Evolutionary conservation across 2,888 invertebrate genomes (phyloP), one percentile per base, ranked within the genome.

Genomic region (Tetropium fuscum): DNA sequence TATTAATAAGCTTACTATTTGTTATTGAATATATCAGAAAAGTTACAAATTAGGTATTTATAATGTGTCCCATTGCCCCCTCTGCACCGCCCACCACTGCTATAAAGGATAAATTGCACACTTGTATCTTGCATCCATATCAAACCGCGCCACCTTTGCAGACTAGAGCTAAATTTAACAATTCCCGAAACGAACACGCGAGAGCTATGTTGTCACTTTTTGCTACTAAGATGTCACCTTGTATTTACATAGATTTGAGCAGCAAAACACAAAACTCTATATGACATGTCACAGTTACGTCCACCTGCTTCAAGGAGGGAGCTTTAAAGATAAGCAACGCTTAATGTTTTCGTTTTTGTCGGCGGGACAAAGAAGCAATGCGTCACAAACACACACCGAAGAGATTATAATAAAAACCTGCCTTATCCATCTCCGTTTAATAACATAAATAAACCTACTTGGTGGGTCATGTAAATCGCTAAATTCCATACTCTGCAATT

Each of bases 231-330:
- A 53, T 43, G 58, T 53, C 58, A 53, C 41, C 53, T 59, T 55
- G 16, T 36, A 43, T 44, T 44, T 36, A 40, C 54, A 27, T 53
- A 48, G 44, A 49, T 58, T 30, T 45, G 53, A 38, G 53, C 36
- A 34, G 49, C 54, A 59, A 59, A 59, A 59, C 59, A 53, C 44
- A 8, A 38, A 6, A 44, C 41, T 54, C 40, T 54, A 32, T 45
- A 47, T 58, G 45, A 51, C 58, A 36, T 53, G 47, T 45, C 45
- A 45, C 32, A 58, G 43, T 18, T 54, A 43, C 19, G 45, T 54
- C 54, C 44, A 43, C 54, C 36, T 45, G 45, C 54, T 34, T 44
- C 44, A 45, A 45, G 54, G 30, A 38, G 19, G 51, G 40, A 40
- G 51, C 27, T 51, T 51, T 40, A 40, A 51, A 25, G 51, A 51